phyloP scores from a whole-genome alignment of 2,888 invertebrate species.

The Epiblema foenella region DNA sequence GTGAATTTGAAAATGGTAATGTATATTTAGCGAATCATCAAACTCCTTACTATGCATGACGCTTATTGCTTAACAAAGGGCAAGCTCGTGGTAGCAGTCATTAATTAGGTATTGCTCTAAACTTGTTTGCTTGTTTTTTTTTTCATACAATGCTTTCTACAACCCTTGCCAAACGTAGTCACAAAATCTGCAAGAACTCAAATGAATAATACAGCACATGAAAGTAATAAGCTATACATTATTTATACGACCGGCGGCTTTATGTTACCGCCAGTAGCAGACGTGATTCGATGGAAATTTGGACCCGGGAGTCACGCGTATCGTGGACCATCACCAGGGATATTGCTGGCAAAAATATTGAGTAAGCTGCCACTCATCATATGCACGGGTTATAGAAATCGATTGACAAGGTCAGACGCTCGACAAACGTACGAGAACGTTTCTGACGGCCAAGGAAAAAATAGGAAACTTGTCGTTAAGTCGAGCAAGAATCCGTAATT shows the following conservation, averaged over 20 bases:
- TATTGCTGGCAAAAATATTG: background rate
- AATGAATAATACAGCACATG: background rate
- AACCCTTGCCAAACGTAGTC: conserved; percentile 1
- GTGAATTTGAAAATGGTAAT: background rate
- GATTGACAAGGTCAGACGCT: background rate
- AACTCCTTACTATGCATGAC: conserved; percentile 5
- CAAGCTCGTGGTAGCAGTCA: background rate
- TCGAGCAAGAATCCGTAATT: conserved; percentile 10
- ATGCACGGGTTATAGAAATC: conserved; percentile 13
- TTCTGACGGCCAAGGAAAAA: background rate
- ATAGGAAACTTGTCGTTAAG: background rate
- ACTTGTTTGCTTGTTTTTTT: conserved; percentile 3
- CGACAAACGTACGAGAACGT: background rate
- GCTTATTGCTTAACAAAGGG: conserved; percentile 6
- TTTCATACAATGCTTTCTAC: conserved; percentile 12
- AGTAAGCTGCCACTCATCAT: too few species aligned
- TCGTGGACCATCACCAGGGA: background rate
- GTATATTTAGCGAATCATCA: conserved; percentile 12
- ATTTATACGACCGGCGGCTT: background rate
- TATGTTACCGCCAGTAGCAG: background rate
- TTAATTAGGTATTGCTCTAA: background rate
- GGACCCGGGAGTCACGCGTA: background rate
- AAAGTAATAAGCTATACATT: too few species aligned
- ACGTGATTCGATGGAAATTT: background rate
- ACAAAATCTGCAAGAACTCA: background rate